Base-by-base conservation (phyloP, 2,113 vertebrate genomes). In the Choloepus hoffmanni region DNA sequence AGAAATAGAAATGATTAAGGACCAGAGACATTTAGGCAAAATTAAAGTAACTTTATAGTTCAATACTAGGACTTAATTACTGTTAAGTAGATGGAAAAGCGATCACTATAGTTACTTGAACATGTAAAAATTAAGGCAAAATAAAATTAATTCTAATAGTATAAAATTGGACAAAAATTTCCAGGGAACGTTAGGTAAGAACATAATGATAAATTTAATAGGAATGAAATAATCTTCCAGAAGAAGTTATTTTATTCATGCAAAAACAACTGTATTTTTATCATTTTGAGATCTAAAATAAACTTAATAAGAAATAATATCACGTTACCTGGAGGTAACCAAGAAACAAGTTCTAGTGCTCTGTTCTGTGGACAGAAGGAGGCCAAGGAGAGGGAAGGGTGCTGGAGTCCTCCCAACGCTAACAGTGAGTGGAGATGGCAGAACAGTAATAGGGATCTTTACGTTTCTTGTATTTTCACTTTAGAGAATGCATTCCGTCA, bases 31-130 rank as follows among this genome's bases (percentile, higher is more conserved):
- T 92, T 93, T 73, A 89, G 92, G 7, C n/a, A 83, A 94, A 43
- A 87, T 90, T 94, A 89, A 92, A 95, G 74, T 94, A 72, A 89
- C n/a, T 88, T 72, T 82, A 88, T 87, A 86, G 76, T 53, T 85
- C 50, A 95, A 78, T 91, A 89, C 86, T 89, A 68, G 23, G n/a
- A 85, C 48, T 89, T 92, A 95, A 62, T 93, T 85, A 81, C 18
- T 65, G 26, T 88, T 85, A 60, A 76, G 53, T 60, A 23, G 15
- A 85, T 93, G 84, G 40, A 21, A 97, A 83, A 89, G 26, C 81
- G 94, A 73, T 74, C 30, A 78, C 76, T 85, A 81, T 74, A 94
- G 63, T 85, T 92, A 90, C 48, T 82, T 93, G 50, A 94, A 92
- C n/a, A 67, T 86, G 63, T 79, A 79, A 94, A 95, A 92, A 53